These are phyloP conservation scores for Idris sp. DNA, from an alignment of 1,140 invertebrate genomes.

Conservation along the genomic window DNA sequence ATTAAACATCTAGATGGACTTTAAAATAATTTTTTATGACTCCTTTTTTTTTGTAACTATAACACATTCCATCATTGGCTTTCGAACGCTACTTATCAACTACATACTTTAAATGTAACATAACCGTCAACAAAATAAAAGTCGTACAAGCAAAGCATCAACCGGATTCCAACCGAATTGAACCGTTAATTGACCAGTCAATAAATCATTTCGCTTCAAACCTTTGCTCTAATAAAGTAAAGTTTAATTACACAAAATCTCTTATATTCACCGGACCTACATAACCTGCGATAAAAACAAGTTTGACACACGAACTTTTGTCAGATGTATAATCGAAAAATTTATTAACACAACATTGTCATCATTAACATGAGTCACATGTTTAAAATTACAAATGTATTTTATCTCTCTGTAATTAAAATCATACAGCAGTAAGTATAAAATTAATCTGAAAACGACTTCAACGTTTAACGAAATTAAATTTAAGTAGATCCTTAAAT, in stretches of 20 bases:
- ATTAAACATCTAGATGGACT: conserved; percentile 23
- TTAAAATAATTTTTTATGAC: conserved; percentile 17
- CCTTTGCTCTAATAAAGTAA: conserved; percentile 40
- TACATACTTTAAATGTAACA: conserved; percentile 29
- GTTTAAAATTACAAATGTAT: no score
- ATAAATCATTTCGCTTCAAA: conserved; percentile 53
- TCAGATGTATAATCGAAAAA: neutral
- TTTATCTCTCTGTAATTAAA: no score
- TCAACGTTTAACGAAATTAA: no score
- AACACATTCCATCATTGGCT: conserved; percentile 17
- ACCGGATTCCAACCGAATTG: conserved; percentile 51
- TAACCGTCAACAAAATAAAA: conserved; percentile 39
- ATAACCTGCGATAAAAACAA: conserved; percentile 17
- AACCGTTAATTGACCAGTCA: conserved; percentile 60
- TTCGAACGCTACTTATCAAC: conserved; percentile 19
- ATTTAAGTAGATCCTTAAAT: no score
- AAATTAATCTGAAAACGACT: no score
- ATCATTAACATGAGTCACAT: no score
- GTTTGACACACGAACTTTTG: neutral
- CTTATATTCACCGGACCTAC: conserved; percentile 20
- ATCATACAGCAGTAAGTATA: no score
- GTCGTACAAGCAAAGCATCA: conserved; percentile 34
- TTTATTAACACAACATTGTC: no score
- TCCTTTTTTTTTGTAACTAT: conserved; percentile 16
- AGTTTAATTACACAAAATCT: conserved; percentile 32